Percentiles rank a stretch among this genome's conserved stretches.
These are phyloP conservation scores for Paralinhomoeus sp. DNA, from an alignment of 2,888 invertebrate species.

Conservation along the genomic window DNA sequence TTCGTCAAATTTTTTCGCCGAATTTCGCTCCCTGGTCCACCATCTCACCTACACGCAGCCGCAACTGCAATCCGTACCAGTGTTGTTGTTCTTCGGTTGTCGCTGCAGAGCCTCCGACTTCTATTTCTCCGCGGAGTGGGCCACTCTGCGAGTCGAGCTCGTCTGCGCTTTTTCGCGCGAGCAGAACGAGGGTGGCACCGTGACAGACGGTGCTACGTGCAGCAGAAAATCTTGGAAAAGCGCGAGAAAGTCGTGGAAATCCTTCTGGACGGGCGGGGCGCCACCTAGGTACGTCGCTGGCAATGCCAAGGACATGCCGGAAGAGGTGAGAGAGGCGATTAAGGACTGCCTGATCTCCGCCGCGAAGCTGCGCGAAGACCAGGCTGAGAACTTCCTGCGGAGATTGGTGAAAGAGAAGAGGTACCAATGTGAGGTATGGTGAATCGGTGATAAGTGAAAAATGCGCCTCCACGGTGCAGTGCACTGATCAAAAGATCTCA, in stretches of 20 bases:
- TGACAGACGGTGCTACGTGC: too few species aligned
- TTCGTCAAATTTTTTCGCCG: too few species aligned
- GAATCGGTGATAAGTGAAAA: too few species aligned
- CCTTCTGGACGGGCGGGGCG: conserved; percentile 38
- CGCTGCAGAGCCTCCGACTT: conserved; percentile 53
- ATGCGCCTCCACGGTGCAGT: too few species aligned
- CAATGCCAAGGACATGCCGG: conserved; percentile 76
- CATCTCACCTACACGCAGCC: conserved; percentile 31
- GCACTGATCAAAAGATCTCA: too few species aligned
- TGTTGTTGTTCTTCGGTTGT: conserved; percentile 74
- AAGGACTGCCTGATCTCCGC: too few species aligned
- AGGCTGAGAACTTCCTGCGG: too few species aligned
- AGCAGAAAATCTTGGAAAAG: conserved; percentile 42
- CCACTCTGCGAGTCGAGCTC: conserved; percentile 26
- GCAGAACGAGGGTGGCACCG: conserved; percentile 48
- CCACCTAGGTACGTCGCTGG: conserved; percentile 67
- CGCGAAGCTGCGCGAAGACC: too few species aligned
- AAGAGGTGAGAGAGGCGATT: too few species aligned
- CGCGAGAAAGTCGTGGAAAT: conserved; percentile 40
- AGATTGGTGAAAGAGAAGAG: too few species aligned
- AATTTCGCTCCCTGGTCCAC: conserved; percentile 63
- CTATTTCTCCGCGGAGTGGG: conserved; percentile 54
- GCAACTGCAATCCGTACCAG: background rate
- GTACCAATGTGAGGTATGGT: too few species aligned
- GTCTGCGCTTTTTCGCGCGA: conserved; percentile 37